These are phyloP conservation scores for Spisula subtruncata DNA, from an alignment of 2,888 invertebrate species.

Conservation along the genomic window DNA sequence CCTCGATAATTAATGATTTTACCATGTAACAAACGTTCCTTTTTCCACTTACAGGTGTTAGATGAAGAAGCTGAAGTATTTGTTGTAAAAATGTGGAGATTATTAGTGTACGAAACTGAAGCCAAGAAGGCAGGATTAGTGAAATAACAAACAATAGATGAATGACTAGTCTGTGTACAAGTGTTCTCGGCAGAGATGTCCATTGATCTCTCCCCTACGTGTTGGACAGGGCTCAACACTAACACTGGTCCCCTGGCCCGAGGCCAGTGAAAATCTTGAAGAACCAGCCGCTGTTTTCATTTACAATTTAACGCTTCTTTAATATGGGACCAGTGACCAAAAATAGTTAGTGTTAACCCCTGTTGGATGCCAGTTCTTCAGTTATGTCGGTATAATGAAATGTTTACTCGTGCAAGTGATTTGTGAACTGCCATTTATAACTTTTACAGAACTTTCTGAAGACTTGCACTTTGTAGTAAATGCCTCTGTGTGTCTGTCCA, in stretches of 20 bases:
- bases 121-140: slow-evolving; percentile 98
- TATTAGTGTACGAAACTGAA: slow-evolving; percentile 99
- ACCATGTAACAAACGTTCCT: too few species aligned
- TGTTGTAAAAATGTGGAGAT: slow-evolving; percentile 99
- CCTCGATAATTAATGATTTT: too few species aligned
- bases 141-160: slow-evolving; percentile 88
- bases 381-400: background rate
- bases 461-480: background rate
- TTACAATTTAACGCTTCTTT: too few species aligned
- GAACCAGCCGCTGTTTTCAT: too few species aligned
- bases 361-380: slow-evolving; percentile 19
- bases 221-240: too few species aligned
- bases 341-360: too few species aligned
- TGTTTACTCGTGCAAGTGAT: background rate
- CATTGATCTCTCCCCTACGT: background rate
- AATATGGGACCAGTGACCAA: too few species aligned
- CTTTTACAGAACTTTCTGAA: too few species aligned
- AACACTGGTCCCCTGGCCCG: too few species aligned
- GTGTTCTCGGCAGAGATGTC: background rate
- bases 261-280: too few species aligned
- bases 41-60: slow-evolving; percentile 95
- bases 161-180: background rate
- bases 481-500: background rate
- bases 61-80: slow-evolving; percentile 99
- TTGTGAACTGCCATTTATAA: slow-evolving; percentile 11